Evolutionary conservation across 2,113 vertebrate genomes (phyloP).

Genomic region (Lasiurus cinereus): DNA sequence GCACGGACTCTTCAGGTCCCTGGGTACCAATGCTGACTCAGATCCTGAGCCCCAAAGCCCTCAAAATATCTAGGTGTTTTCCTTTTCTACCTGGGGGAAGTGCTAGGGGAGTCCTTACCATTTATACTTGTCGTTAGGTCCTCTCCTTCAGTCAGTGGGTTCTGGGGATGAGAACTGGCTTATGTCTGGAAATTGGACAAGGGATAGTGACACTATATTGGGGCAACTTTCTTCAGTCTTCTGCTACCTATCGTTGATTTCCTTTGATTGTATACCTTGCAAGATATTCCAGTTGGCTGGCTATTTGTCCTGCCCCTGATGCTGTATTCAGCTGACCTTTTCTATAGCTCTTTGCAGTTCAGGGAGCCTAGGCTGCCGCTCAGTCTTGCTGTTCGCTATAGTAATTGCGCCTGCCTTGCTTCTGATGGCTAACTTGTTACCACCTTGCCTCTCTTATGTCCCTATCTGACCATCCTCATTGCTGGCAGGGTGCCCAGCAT

Average conservation of each 20-base stretch:
- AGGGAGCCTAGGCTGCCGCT: background rate
- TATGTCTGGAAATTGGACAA: background rate
- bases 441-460: background rate
- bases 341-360: background rate
- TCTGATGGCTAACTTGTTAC: background rate
- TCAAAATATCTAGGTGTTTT: background rate
- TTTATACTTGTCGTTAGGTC: background rate
- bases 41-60: background rate
- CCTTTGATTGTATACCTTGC: background rate
- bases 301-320: background rate
- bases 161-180: background rate
- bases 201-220: background rate
- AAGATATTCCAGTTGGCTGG: background rate
- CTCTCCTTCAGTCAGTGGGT: background rate
- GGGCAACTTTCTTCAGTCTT: background rate
- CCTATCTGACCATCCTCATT: background rate
- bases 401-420: background rate
- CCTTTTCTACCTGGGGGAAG: background rate
- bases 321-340: rapidly evolving
- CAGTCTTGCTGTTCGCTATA: too few relatives aligned
- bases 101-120: background rate
- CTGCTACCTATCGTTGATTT: background rate
- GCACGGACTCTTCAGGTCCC: background rate
- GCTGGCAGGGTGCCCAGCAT: background rate
- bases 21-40: too few relatives aligned